phyloP scores from a whole-genome alignment of 1,140 invertebrate species.

The Ctenoplectra terminalis region DNA sequence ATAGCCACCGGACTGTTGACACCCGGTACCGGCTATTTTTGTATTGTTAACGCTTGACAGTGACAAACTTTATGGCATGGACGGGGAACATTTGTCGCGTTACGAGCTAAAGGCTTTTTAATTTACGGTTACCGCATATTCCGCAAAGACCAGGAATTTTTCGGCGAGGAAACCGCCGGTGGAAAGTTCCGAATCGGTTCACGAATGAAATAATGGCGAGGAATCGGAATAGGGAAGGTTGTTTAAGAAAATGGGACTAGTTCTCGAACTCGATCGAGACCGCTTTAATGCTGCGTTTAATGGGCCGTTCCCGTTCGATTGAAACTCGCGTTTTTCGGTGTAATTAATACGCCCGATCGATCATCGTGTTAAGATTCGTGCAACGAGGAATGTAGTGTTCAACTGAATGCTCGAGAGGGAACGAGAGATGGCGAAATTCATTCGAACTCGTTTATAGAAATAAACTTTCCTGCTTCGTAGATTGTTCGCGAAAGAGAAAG shows the following conservation, averaged over 20 bases:
- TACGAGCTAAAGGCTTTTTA: constrained; percentile 14
- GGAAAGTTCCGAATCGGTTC: neutral
- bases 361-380: constrained; percentile 5
- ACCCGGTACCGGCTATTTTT: constrained; percentile 2
- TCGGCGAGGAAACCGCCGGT: neutral
- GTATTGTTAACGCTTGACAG: constrained; percentile 28
- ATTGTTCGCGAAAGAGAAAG: neutral
- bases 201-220: neutral
- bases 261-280: neutral
- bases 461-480: neutral
- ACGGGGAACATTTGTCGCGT: constrained; percentile 25
- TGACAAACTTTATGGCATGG: constrained; percentile 14
- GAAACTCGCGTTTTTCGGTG: constrained; percentile 13
- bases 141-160: neutral
- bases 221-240: neutral
- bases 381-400: neutral
- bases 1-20: constrained; percentile 28
- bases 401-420: neutral
- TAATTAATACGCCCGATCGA: constrained; percentile 20
- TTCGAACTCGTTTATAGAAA: constrained; percentile 18
- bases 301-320: neutral
- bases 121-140: constrained; percentile 5
- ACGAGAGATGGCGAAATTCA: neutral
- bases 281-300: neutral
- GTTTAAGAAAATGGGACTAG: constrained; percentile 20